A percentile compares a stretch with the other conserved stretches of the same genome.
phyloP scores from a whole-genome alignment of 2,888 invertebrate species.

The Dryocosmus kuriphilus region DNA sequence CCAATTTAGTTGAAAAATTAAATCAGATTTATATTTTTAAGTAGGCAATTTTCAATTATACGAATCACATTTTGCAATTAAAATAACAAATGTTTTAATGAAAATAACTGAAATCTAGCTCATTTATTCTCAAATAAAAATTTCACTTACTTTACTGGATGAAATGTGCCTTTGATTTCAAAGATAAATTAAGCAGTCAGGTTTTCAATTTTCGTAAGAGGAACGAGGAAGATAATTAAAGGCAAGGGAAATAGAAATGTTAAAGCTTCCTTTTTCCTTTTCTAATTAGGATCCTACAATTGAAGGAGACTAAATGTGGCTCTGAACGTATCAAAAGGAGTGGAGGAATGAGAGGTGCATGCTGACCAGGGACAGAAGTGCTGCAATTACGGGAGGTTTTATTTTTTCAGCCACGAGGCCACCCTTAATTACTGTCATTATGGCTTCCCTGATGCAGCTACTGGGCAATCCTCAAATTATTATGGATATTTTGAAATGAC shows the following conservation, averaged over 20 bases:
- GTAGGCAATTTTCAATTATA: too few species aligned
- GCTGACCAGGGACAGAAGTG: constrained; percentile 26
- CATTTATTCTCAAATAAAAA: neutral
- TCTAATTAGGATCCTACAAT: constrained; percentile 10
- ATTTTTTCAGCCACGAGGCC: constrained; percentile 16
- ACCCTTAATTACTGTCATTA: constrained; percentile 32
- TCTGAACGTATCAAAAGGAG: constrained; percentile 24
- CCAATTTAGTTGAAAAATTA: too few species aligned
- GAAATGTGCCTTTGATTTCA: neutral
- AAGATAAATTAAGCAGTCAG: constrained; percentile 11
- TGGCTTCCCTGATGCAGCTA: constrained; percentile 1
- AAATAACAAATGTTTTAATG: neutral
- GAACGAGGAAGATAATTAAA: constrained; percentile 12
- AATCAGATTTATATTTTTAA: too few species aligned
- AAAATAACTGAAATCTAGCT: neutral
- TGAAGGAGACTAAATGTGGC: neutral
- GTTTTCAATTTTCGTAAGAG: constrained; percentile 19
- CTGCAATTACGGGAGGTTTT: constrained; percentile 24
- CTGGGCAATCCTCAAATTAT: constrained; percentile 14
- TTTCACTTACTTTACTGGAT: neutral
- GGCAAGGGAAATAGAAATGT: constrained; percentile 15
- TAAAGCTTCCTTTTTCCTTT: constrained; percentile 14
- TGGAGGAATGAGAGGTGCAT: constrained; percentile 11
- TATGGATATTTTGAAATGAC: neutral
- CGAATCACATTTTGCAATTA: neutral